Conservation (phyloP, 2,888 invertebrate genomes). For the Drosophila lacicola region DNA sequence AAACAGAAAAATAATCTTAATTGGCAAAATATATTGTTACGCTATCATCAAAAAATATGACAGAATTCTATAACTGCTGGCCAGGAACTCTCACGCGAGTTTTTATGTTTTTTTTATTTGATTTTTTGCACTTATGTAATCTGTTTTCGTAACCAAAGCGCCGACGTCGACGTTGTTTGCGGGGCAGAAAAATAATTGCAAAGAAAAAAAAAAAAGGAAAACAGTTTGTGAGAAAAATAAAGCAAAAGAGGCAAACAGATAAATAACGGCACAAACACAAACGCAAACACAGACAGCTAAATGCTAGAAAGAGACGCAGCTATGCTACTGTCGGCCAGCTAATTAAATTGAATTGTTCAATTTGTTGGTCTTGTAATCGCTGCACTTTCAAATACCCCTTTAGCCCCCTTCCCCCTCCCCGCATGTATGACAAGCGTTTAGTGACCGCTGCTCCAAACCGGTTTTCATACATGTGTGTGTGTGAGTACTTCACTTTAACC, state of each 20-base stretch:
- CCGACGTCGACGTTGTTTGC: constrained; percentile 45
- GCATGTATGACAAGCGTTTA: constrained; percentile 14
- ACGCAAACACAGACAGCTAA: constrained; percentile 8
- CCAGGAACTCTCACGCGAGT: constrained; percentile 43
- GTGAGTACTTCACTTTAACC: constrained; percentile 20
- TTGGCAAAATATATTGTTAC: constrained; percentile 29
- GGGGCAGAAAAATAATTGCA: constrained; percentile 29
- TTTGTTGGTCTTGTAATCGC: constrained; percentile 32
- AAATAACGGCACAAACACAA: constrained; percentile 46
- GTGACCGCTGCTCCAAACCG: constrained; percentile 57
- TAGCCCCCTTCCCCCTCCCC: background rate
- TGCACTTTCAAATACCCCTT: constrained; percentile 59
- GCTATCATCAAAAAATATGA: constrained; percentile 30
- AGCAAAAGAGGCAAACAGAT: constrained; percentile 60
- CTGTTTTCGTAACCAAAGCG: constrained; percentile 76
- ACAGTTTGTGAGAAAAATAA: constrained; percentile 52
- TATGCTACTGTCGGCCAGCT: constrained; percentile 25
- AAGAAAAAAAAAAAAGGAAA: constrained; percentile 45
- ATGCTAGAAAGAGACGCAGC: constrained; percentile 37
- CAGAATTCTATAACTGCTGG: constrained; percentile 25
- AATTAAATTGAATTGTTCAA: constrained; percentile 37
- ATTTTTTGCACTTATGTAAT: constrained; percentile 74
- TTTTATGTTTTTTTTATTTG: constrained; percentile 11
- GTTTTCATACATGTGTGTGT: constrained; percentile 27
- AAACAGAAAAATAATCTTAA: constrained; percentile 13